Percentiles rank a stretch among this genome's conserved stretches.
These are phyloP conservation scores for Drosophila pruinosa DNA, from an alignment of 1,140 invertebrate species.

Conservation along the genomic window DNA sequence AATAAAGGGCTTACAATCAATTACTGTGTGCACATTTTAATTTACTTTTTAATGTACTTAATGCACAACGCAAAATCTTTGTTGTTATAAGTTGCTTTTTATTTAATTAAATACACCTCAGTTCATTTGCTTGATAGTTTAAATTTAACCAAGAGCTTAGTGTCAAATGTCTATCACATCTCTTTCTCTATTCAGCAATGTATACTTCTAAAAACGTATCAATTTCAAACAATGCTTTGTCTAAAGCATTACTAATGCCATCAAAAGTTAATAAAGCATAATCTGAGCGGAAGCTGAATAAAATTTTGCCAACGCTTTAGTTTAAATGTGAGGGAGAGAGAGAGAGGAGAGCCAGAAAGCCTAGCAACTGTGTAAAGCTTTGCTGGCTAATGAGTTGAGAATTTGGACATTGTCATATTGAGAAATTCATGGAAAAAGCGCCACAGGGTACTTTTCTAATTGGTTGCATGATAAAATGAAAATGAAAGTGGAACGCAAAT, in stretches of 20 bases:
- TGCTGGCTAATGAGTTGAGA: constrained; percentile 58
- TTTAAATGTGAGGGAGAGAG: background rate
- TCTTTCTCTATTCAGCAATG: no score
- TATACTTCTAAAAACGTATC: no score
- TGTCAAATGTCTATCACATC: no score
- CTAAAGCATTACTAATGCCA: background rate
- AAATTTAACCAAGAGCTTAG: no score
- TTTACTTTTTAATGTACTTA: no score
- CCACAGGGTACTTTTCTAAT: constrained; percentile 25
- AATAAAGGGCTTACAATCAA: no score
- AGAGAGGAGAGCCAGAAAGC: background rate
- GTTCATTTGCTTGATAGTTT: no score
- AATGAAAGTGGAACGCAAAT: constrained; percentile 33
- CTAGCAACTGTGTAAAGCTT: constrained; percentile 21
- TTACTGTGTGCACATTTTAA: no score
- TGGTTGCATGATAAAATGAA: constrained; percentile 14
- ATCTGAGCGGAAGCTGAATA: background rate
- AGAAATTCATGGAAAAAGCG: constrained; percentile 13
- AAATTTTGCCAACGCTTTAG: background rate
- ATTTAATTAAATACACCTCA: no score
- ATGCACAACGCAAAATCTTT: no score
- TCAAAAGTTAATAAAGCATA: background rate
- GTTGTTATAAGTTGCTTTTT: no score
- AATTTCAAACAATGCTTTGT: background rate
- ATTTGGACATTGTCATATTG: constrained; percentile 29